Evolutionary conservation across 2,113 vertebrate species (phyloP).

Genomic region (Antigone vipio): DNA sequence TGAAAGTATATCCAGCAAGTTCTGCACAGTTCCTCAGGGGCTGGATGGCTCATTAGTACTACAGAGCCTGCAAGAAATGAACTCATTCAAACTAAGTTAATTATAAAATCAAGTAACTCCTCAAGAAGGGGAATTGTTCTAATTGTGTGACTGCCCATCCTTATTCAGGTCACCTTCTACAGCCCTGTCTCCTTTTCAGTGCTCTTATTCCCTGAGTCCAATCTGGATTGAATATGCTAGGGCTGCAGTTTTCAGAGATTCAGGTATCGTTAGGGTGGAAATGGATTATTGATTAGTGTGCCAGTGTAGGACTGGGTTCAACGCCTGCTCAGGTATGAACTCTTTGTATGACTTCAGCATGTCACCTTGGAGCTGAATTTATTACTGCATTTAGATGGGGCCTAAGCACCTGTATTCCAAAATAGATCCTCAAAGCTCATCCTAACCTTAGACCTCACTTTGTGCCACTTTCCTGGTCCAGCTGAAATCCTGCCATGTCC

Average conservation of each 20-base stretch:
- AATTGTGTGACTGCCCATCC: not conserved
- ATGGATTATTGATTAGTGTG: not conserved
- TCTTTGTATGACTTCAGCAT: not conserved
- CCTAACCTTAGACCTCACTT: not conserved
- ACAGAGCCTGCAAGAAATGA: not conserved
- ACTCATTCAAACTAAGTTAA: not conserved
- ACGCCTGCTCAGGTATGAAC: not conserved
- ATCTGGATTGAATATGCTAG: not conserved
- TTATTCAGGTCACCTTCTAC: constrained; percentile 35
- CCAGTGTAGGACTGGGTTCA: not conserved
- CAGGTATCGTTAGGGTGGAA: not conserved
- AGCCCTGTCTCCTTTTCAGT: not conserved
- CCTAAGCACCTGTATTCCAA: not conserved
- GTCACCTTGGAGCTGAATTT: not conserved
- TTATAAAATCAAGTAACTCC: constrained; percentile 16
- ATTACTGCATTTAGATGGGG: not conserved
- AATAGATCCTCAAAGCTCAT: not conserved
- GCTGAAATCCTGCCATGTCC: not conserved
- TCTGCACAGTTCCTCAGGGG: not conserved
- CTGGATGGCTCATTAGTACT: not conserved
- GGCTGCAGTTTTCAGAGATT: not conserved
- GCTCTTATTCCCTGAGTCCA: not conserved
- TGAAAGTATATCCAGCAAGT: not conserved
- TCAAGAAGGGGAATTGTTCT: not conserved
- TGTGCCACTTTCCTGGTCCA: not conserved